Conservation (phyloP, 2,888 invertebrate genomes). For the Bruchidius siliquastri region DNA sequence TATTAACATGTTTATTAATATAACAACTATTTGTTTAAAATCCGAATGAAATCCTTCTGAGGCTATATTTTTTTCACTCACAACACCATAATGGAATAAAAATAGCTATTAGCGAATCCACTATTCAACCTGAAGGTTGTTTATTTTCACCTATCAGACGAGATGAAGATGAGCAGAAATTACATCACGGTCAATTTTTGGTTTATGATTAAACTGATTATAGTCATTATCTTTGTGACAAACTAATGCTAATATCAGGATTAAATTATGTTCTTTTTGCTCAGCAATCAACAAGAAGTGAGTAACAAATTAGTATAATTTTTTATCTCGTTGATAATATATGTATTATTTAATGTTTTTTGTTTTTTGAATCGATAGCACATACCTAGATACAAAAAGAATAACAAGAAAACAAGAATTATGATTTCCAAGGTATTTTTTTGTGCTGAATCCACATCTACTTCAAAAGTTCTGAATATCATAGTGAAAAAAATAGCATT, state of each 20-base stretch:
- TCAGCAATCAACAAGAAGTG: no score
- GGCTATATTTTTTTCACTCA: constrained; percentile 9
- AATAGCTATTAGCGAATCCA: constrained; percentile 15
- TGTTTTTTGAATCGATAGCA: no score
- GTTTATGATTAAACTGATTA: background rate
- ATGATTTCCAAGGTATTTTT: no score
- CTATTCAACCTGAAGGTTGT: constrained; percentile 1
- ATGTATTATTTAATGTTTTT: no score
- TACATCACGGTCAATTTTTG: background rate
- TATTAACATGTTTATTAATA: constrained; percentile 21
- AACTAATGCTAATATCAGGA: background rate
- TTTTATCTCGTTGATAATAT: no score
- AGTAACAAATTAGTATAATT: no score
- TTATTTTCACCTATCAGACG: background rate
- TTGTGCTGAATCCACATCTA: no score
- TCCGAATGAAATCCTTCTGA: constrained; percentile 9
- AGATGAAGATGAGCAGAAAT: background rate
- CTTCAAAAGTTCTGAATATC: no score
- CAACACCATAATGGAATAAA: constrained; percentile 25
- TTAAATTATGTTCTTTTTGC: no score
- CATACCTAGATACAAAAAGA: no score
- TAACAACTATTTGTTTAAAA: constrained; percentile 11
- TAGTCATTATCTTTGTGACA: background rate
- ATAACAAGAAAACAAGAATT: no score
- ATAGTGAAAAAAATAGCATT: no score